These are phyloP conservation scores for Takifugu flavidus DNA, from an alignment of 2,113 vertebrate species.

Conservation along the genomic window DNA sequence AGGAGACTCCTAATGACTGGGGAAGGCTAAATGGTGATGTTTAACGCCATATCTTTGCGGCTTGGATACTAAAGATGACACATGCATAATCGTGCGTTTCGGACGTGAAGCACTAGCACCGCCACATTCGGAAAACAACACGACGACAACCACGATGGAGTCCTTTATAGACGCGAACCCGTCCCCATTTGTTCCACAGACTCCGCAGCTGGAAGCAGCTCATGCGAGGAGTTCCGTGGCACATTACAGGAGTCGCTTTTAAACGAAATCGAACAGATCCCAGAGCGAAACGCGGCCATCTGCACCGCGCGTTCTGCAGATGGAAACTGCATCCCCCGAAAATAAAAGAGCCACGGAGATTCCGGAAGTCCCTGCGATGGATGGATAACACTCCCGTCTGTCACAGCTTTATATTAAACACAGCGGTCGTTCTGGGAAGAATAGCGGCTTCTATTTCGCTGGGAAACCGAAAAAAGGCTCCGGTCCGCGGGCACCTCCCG, in stretches of 20 bases:
- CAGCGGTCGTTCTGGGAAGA: not conserved
- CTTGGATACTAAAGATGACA: no score
- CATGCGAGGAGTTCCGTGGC: not conserved
- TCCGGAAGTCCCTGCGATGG: not conserved
- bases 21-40: no score
- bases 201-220: not conserved
- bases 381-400: not conserved
- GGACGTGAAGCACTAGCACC: not conserved
- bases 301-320: not conserved
- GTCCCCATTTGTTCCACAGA: not conserved
- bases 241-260: constrained; percentile 23
- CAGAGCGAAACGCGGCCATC: no score
- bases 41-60: no score
- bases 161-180: not conserved
- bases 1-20: no score
- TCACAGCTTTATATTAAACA: not conserved
- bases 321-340: not conserved
- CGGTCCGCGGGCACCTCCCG: not conserved
- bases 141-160: not conserved
- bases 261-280: not conserved
- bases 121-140: not conserved
- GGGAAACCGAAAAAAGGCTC: not conserved
- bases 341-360: not conserved
- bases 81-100: no score
- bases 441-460: not conserved